Conservation (phyloP, 2,113 vertebrate species). For the Penelope pileata region DNA sequence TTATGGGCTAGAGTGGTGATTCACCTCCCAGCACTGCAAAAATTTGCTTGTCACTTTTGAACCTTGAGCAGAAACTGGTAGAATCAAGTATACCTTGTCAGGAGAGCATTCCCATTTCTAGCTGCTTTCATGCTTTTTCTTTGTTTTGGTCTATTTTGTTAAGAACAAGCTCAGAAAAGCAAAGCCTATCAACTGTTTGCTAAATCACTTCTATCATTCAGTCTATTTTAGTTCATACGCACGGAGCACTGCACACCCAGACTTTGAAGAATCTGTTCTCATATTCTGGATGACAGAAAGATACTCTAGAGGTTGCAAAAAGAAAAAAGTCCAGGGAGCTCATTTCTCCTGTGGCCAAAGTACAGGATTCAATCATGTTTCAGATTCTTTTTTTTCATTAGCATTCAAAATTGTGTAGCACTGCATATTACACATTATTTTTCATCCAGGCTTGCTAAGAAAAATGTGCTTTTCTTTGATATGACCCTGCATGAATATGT, state of each 20-base stretch:
- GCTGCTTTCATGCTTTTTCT: neutral
- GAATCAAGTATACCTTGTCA: neutral
- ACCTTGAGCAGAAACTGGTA: neutral
- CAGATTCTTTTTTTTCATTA: neutral
- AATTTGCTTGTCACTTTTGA: neutral
- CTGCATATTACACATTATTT: neutral
- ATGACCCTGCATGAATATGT: neutral
- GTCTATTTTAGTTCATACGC: slow-evolving; percentile 40
- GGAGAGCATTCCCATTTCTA: neutral
- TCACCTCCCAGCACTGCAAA: neutral
- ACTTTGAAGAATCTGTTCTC: slow-evolving; percentile 51
- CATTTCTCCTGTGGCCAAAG: slow-evolving; percentile 8
- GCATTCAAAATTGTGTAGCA: neutral
- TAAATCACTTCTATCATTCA: neutral
- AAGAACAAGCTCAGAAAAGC: slow-evolving; percentile 15
- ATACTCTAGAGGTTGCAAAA: slow-evolving; percentile 16
- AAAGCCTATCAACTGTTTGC: slow-evolving; percentile 1
- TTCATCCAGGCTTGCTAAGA: neutral
- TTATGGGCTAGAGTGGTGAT: neutral
- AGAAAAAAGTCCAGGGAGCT: neutral
- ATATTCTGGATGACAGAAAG: slow-evolving; percentile 39
- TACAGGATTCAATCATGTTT: slow-evolving; percentile 20
- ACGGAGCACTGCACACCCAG: neutral
- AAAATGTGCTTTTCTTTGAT: neutral
- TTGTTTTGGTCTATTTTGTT: neutral